Conservation (phyloP, 2,888 invertebrate species). For the Melanophora roralis region DNA sequence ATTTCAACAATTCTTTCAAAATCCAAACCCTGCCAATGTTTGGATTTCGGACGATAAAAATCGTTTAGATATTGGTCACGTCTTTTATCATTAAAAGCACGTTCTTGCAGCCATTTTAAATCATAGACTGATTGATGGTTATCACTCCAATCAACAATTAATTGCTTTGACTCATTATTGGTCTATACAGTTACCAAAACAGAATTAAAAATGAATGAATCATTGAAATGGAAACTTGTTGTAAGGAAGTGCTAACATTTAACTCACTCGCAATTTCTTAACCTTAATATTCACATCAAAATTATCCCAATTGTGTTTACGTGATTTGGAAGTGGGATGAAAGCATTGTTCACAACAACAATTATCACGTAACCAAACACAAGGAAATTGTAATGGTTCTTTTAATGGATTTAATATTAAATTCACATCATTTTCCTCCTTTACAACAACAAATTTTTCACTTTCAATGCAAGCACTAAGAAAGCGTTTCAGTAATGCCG, state of each 20-base stretch:
- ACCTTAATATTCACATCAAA: conserved; percentile 80
- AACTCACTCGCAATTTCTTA: conserved; percentile 52
- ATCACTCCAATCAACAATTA: conserved; percentile 81
- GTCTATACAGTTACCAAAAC: conserved; percentile 48
- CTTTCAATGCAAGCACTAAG: conserved; percentile 66
- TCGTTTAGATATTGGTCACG: conserved; percentile 78
- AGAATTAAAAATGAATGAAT: conserved; percentile 8
- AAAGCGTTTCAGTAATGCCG: conserved; percentile 16
- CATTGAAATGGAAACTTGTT: not conserved
- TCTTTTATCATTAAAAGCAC: conserved; percentile 79
- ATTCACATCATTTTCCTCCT: not conserved
- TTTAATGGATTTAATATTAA: conserved; percentile 69
- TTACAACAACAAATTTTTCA: conserved; percentile 67
- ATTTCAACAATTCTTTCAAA: conserved; percentile 78
- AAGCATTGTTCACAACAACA: conserved; percentile 84
- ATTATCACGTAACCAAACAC: conserved; percentile 86
- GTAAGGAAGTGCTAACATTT: not conserved
- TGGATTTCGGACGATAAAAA: conserved; percentile 79
- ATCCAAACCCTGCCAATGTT: conserved; percentile 79
- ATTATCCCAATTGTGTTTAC: conserved; percentile 81
- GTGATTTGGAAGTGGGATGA: conserved; percentile 81
- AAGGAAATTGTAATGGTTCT: conserved; percentile 79
- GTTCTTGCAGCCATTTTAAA: conserved; percentile 80
- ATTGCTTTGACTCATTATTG: conserved; percentile 64
- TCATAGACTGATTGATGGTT: conserved; percentile 80